These are phyloP conservation scores for Eulithis prunata DNA, from an alignment of 2,888 invertebrate species.

Conservation along the genomic window DNA sequence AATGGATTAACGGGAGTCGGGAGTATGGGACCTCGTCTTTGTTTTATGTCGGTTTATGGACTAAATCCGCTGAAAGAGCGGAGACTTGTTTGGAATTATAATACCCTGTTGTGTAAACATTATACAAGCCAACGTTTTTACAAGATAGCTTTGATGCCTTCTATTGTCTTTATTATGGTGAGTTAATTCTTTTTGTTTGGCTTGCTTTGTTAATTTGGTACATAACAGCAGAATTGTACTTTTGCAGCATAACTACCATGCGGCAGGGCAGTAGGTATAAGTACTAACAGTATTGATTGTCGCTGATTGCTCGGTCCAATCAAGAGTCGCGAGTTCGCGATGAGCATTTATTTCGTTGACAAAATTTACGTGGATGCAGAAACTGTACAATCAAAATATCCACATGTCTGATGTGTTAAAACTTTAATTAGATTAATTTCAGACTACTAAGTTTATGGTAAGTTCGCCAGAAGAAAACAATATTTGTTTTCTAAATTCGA, in stretches of 20 bases:
- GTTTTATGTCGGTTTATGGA: constrained; percentile 45
- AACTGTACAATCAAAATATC: constrained; percentile 1
- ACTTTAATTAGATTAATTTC: too few relatives aligned
- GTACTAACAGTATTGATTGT: constrained; percentile 45
- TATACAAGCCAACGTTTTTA: constrained; percentile 20
- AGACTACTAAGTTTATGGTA: neutral
- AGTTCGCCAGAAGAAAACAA: constrained; percentile 1
- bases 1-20: constrained; percentile 52
- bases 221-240: neutral
- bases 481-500: constrained; percentile 6
- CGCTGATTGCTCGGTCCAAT: constrained; percentile 53
- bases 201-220: neutral
- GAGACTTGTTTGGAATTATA: constrained; percentile 41
- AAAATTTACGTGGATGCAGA: constrained; percentile 42
- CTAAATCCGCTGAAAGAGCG: constrained; percentile 41
- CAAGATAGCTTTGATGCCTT: constrained; percentile 21
- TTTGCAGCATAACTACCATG: neutral
- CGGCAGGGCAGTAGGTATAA: neutral
- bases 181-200: constrained; percentile 5
- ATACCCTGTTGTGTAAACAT: constrained; percentile 38
- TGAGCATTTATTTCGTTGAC: constrained; percentile 50
- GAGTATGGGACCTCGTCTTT: constrained; percentile 42
- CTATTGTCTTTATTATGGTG: constrained; percentile 8
- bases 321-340: constrained; percentile 49
- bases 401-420: neutral